Base-by-base conservation (phyloP, 92 coral and sea anemone species). In the Desmophyllum pertusum region DNA sequence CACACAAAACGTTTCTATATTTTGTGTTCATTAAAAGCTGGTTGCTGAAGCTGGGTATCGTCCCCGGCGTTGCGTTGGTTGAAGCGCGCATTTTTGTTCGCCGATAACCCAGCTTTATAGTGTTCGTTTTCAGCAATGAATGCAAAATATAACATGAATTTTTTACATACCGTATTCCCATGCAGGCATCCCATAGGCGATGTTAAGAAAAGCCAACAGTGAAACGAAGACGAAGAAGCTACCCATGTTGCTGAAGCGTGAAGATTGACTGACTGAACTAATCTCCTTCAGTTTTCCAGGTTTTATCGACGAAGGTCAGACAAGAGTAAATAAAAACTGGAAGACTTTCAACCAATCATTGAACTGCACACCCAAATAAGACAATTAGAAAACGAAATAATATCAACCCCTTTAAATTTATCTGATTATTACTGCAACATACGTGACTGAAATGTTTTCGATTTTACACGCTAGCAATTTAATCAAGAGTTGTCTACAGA, bases 111-210 rank as follows among this genome's bases (percentile, higher is more conserved):
- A n/a, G n/a, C n/a, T 45, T 46, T 15, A 46, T 18, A 21, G 18
- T 48, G 4, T 13, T 48, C 18, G 17, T 14, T 48, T 48, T 48
- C 21, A 21, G 53, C 53, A 48, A n/a, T n/a, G 67, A 8, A 62
- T n/a, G 33, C 15, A 40, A 27, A 1, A 41, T 21, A 10, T 27
- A 29, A 41, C 2, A 72, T 41, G 57, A 10, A 17, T 40, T 21
- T 80, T 69, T 21, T 6, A 81, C 78, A 10, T 30, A 81, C 85
- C 85, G 18, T 70, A 17, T 40, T 71, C 64, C 85, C 76, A 52
- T 38, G 85, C 29, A 2, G 85, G 57, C 27, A 71, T 19, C 10
- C 70, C 78, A 4, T 51, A 36, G n/a, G 51, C 78, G 18, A 70
- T 23, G 78, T 18, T 25, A 57, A 53, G 9, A 17, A 81, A 70